Base-by-base conservation (phyloP, 1,140 invertebrate species). In the Ctenoplectra terminalis region DNA sequence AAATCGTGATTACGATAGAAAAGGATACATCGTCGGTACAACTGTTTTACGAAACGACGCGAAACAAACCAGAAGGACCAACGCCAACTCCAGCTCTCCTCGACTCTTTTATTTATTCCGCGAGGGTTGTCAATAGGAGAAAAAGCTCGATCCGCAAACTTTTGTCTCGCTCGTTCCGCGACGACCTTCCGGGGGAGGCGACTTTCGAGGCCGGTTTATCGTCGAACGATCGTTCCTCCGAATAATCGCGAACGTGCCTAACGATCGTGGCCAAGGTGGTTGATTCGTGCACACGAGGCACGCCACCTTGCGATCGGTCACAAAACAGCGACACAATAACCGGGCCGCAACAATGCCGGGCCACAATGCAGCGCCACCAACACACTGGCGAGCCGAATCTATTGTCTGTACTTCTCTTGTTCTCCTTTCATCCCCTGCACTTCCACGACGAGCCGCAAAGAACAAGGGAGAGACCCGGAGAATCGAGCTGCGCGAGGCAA, bases 311-410 rank as follows among this genome's bases (percentile, higher is more conserved):
- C 91, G 90, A 91, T 93, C 91, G 88, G 90, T 90, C 90, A 92
- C 91, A 91, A 93, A 92, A 93, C 92, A 92, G 88, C 88, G 83
- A 90, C 90, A 93, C 91, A 93, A 92, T 92, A 92, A 92, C 92
- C 89, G 82, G 82, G 85, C 90, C 89, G 86, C 91, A 92, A 92
- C 91, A 92, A 92, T 92, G 82, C 91, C 88, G 80, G 84, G 90
- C 89, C 88, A 92, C 91, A 93, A 93, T 92, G 87, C 88, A 90
- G 82, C 89, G 72, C 87, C 85, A 91, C 89, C 89, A 90, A 92
- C 87, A 91, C 90, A 91, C 87, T 80, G 86, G 84, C 87, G 85
- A 87, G 87, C 92, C 90, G 88, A 92, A 92, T 91, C 92, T 86
- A 92, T 93, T 92, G 92, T 93, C 91, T 92, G 90, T 92, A 90